Percentiles rank a stretch among this genome's conserved stretches.
Evolutionary conservation across 2,888 invertebrate genomes (phyloP).

Genomic region (Venusia cambrica): DNA sequence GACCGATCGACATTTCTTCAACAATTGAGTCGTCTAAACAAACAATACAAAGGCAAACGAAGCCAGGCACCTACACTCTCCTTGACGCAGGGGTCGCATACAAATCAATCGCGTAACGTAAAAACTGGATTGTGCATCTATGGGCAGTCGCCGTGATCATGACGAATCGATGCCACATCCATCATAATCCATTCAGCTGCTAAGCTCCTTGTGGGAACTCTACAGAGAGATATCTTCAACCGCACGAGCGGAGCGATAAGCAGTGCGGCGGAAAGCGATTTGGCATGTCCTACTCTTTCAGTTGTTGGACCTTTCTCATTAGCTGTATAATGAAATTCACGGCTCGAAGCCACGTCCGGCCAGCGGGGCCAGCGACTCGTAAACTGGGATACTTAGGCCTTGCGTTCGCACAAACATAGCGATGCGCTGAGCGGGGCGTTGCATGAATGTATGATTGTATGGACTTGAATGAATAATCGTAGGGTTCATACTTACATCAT

Average conservation of each 20-base stretch:
- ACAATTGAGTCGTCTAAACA: slow-evolving; percentile 15
- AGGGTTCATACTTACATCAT: no score
- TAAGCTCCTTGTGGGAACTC: slow-evolving; percentile 25
- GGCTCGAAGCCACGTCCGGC: slow-evolving; percentile 21
- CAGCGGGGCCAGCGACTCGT: slow-evolving; percentile 18
- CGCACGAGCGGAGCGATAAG: slow-evolving; percentile 13
- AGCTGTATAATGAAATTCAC: slow-evolving; percentile 21
- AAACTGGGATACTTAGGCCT: slow-evolving; percentile 14
- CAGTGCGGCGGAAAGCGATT: slow-evolving; percentile 6
- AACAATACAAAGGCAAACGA: slow-evolving; percentile 16
- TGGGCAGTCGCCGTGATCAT: slow-evolving; percentile 22
- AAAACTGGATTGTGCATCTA: slow-evolving; percentile 23
- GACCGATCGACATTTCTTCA: slow-evolving; percentile 13
- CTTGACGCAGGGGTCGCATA: slow-evolving; percentile 24
- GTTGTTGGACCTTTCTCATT: slow-evolving; percentile 18
- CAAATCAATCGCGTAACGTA: slow-evolving; percentile 23
- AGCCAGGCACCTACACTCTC: slow-evolving; percentile 12
- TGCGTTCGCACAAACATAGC: not conserved
- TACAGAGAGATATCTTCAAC: not conserved
- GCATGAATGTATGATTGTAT: no score
- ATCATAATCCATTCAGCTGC: slow-evolving; percentile 28
- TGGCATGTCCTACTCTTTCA: slow-evolving; percentile 3
- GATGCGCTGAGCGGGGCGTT: slow-evolving; percentile 5
- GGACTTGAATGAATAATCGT: no score
- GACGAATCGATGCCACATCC: slow-evolving; percentile 29